Evolutionary conservation across 2,113 vertebrate genomes (phyloP).

Genomic region (Eulemur macaco): DNA sequence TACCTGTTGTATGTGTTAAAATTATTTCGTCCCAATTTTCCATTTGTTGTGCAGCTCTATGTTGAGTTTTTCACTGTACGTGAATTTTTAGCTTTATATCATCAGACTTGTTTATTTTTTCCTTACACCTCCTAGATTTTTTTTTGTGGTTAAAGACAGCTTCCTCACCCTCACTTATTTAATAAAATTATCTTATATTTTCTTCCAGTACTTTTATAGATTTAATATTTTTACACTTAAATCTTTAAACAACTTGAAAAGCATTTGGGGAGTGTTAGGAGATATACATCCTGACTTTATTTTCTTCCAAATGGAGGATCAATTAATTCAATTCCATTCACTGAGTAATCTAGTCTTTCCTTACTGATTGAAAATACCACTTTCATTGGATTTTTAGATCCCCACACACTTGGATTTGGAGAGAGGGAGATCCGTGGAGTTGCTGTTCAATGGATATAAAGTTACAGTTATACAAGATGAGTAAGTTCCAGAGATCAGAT

Average conservation of each 20-base stretch:
- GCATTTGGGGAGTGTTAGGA: neutral
- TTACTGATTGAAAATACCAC: neutral
- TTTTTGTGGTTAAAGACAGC: neutral
- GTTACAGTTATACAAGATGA: too few species aligned
- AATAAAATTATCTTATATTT: neutral
- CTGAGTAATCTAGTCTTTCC: neutral
- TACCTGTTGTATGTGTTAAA: neutral
- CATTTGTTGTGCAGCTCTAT: neutral
- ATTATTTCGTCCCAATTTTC: neutral
- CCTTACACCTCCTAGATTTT: neutral
- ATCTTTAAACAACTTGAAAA: neutral
- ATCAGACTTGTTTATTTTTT: neutral
- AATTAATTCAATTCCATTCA: neutral
- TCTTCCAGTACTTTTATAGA: conserved; percentile 26
- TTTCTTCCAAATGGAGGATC: neutral
- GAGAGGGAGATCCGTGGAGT: too few species aligned
- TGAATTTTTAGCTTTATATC: neutral
- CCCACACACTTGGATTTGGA: neutral
- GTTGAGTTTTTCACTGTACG: neutral
- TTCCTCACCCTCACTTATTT: neutral
- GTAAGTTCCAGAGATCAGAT: neutral
- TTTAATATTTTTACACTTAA: neutral
- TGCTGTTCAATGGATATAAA: neutral
- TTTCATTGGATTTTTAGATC: neutral
- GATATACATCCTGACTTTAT: neutral